Base-by-base conservation (phyloP, 2,797 vertebrate genomes). In the Anolis apletophallus region DNA sequence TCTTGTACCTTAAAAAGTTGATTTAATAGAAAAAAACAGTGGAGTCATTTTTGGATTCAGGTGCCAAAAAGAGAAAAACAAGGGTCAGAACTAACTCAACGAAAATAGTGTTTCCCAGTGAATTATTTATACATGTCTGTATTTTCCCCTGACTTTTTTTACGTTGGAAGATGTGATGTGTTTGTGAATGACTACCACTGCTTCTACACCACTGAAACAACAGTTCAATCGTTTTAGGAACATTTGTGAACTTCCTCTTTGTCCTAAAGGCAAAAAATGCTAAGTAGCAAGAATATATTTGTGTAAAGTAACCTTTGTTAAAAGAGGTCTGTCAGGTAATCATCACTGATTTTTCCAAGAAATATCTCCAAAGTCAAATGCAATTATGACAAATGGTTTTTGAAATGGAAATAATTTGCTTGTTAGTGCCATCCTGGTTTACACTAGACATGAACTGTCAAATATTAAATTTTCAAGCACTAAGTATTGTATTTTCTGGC, bases 331-430 rank as follows among this genome's bases (percentile, higher is more conserved):
- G 85, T 84, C 86, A 91, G 86, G 89, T 92, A 89, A 88, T 91
- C 91, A 84, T 91, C 94, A 90, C 83, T 84, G 72, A 32, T 88
- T 91, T 93, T 91, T 83, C 85, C 87, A 86, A 76, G 64, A 91
- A 94, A 91, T 61, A 83, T 91, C 84, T 91, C 90, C 88, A 46
- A 87, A 93, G 92, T 92, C 88, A 78, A 87, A 36, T 91, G 84
- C 88, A 92, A 94, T 92, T 93, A 93, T 92, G 90, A 89, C 85
- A 90, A 92, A 91, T 90, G 46, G 89, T 94, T 94, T 92, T 68
- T 67, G 86, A 93, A 94, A 93, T 88, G 64, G 84, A 94, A 94
- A 91, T 84, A 84, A 91, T 92, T 89, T 94, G 74, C 90, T 93
- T 94, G 87, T 93, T 94, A 94, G 79, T 87, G 77, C 77, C 86